Conservation (phyloP, 2,888 invertebrate species). For the Aphidoletes aphidimyza region DNA sequence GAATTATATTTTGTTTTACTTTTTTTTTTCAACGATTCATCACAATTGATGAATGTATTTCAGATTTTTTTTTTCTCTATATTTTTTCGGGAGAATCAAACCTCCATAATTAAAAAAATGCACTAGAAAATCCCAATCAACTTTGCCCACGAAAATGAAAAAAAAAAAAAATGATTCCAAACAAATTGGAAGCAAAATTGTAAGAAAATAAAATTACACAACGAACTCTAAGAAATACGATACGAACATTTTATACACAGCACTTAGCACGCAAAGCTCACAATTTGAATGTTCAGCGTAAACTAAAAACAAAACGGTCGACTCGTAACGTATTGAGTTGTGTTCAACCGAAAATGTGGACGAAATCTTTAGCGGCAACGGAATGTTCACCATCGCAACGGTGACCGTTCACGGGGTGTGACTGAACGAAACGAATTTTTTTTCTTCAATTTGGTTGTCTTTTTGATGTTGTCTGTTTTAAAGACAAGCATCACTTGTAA, state of each 20-base stretch:
- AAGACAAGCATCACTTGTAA: too few species aligned
- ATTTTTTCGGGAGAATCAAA: too few species aligned
- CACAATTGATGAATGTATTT: too few species aligned
- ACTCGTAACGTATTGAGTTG: conserved; percentile 1
- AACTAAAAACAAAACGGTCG: conserved; percentile 44
- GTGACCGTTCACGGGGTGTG: not conserved
- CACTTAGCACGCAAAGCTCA: conserved; percentile 1
- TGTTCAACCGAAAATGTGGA: conserved; percentile 40
- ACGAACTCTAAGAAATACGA: not conserved
- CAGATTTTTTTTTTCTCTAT: too few species aligned
- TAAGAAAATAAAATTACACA: conserved; percentile 3
- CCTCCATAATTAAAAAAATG: too few species aligned
- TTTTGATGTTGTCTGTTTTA: too few species aligned
- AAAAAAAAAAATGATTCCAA: not conserved
- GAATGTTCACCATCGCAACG: not conserved
- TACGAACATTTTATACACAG: conserved; percentile 1
- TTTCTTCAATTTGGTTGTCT: too few species aligned
- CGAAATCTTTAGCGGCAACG: conserved; percentile 6
- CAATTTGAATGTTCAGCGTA: conserved; percentile 52
- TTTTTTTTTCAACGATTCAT: too few species aligned
- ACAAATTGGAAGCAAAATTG: not conserved
- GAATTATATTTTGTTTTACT: too few species aligned
- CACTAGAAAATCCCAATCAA: too few species aligned
- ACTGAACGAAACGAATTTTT: too few species aligned
- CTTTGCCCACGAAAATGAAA: not conserved